A percentile compares a stretch with the other conserved stretches of the same genome.
Conservation (phyloP, 2,797 vertebrate species). For the Sebastes iracundus region DNA sequence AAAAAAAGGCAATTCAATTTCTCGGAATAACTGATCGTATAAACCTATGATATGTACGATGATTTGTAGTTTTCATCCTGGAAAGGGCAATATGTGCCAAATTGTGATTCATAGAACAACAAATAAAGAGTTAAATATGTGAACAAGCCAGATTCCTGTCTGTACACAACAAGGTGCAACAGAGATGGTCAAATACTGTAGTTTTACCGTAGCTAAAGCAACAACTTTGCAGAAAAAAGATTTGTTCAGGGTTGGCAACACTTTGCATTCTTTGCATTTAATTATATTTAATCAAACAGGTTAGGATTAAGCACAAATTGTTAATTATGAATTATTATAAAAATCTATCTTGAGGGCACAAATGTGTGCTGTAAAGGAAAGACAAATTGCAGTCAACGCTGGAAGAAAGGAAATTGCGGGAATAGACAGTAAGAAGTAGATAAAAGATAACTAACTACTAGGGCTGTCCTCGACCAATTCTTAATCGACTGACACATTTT, state of each 20-base stretch:
- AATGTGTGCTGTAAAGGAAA: not conserved
- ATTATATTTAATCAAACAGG: not conserved
- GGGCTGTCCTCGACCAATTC: not conserved
- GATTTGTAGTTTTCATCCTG: not conserved
- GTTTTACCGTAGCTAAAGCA: not conserved
- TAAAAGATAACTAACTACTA: not conserved
- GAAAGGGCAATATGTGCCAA: not conserved
- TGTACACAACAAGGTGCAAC: not conserved
- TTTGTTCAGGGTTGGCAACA: not conserved
- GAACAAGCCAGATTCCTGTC: not conserved
- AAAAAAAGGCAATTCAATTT: too few species aligned
- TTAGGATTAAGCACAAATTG: not conserved
- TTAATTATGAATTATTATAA: not conserved
- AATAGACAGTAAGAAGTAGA: not conserved
- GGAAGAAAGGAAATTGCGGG: not conserved
- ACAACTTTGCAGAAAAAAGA: not conserved
- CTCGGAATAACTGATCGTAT: too few species aligned
- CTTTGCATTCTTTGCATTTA: not conserved
- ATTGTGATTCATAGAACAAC: not conserved
- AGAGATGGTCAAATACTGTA: not conserved
- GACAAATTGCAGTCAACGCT: not conserved
- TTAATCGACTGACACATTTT: too few species aligned
- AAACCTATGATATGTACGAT: too few species aligned
- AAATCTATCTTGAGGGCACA: not conserved
- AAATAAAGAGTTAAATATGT: too few species aligned